These are phyloP conservation scores for Turnix velox DNA, from an alignment of 2,113 vertebrate genomes.

Conservation along the genomic window DNA sequence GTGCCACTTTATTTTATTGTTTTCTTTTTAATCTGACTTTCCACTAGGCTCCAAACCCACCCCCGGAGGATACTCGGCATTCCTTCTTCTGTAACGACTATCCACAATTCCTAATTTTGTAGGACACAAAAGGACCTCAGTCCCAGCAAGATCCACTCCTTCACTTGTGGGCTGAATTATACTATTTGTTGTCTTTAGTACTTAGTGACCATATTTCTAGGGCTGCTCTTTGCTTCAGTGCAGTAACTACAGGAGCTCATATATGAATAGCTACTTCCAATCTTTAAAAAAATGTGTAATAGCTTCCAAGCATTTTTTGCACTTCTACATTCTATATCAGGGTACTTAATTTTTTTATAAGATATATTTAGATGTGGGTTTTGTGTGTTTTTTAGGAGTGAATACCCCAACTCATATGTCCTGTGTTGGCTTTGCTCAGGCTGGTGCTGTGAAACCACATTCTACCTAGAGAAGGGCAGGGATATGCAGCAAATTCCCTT, in stretches of 20 bases:
- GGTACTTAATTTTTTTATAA: neutral
- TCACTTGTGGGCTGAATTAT: neutral
- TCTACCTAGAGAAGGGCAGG: neutral
- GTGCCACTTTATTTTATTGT: neutral
- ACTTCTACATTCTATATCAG: neutral
- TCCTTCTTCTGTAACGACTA: neutral
- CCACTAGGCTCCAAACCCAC: neutral
- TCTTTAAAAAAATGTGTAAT: neutral
- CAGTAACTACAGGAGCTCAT: neutral
- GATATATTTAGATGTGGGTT: neutral
- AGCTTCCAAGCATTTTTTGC: neutral
- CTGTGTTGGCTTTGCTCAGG: neutral
- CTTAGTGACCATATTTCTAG: neutral
- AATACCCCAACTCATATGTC: neutral
- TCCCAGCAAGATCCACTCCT: neutral
- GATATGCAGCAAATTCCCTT: neutral
- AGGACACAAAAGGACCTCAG: neutral
- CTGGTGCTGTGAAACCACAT: neutral
- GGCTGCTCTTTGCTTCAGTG: neutral
- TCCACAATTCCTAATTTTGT: neutral
- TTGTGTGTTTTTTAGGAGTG: accelerated
- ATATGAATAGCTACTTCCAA: neutral
- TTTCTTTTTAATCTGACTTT: conserved; percentile 12
- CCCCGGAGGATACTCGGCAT: neutral
- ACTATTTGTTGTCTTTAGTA: neutral